Percentiles rank a stretch among this genome's conserved stretches.
phyloP scores from a whole-genome alignment of 2,888 invertebrate species.

The Seladonia tumulorum region DNA sequence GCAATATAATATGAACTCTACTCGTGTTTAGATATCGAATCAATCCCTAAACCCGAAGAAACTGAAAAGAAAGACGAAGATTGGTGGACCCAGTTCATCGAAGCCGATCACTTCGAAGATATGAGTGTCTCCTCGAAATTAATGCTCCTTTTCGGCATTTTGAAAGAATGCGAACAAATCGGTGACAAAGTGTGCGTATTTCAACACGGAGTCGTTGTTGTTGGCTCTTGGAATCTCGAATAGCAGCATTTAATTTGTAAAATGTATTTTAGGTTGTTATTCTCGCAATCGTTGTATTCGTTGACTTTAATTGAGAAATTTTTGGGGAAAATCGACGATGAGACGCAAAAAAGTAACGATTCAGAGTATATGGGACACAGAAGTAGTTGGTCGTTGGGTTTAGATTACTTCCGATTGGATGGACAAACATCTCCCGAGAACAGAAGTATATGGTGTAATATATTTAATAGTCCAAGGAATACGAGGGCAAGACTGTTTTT shows the following conservation, averaged over 20 bases:
- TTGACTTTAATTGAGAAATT: constrained; percentile 97
- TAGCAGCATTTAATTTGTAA: neutral
- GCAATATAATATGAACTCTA: neutral
- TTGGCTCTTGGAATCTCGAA: neutral
- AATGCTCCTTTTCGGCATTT: constrained; percentile 92
- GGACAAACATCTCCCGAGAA: constrained; percentile 95
- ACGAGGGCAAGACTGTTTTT: constrained; percentile 93
- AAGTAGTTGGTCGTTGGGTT: constrained; percentile 91
- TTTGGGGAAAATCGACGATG: constrained; percentile 91
- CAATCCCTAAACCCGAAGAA: constrained; percentile 8
- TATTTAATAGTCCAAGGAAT: constrained; percentile 94
- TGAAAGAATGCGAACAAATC: constrained; percentile 96
- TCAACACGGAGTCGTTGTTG: neutral
- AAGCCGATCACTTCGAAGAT: constrained; percentile 92
- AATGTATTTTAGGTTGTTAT: constrained; percentile 90
- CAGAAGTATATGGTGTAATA: constrained; percentile 93
- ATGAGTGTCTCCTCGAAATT: constrained; percentile 92
- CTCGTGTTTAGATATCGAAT: constrained; percentile 17
- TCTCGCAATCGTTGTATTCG: constrained; percentile 97
- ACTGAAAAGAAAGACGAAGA: constrained; percentile 83
- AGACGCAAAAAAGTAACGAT: constrained; percentile 87
- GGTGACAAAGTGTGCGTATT: constrained; percentile 96
- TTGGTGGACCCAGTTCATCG: constrained; percentile 94
- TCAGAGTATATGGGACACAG: constrained; percentile 85
- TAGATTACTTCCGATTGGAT: constrained; percentile 96